Evolutionary conservation across 2,888 invertebrate species (phyloP).

Genomic region (Drosophila dives): DNA sequence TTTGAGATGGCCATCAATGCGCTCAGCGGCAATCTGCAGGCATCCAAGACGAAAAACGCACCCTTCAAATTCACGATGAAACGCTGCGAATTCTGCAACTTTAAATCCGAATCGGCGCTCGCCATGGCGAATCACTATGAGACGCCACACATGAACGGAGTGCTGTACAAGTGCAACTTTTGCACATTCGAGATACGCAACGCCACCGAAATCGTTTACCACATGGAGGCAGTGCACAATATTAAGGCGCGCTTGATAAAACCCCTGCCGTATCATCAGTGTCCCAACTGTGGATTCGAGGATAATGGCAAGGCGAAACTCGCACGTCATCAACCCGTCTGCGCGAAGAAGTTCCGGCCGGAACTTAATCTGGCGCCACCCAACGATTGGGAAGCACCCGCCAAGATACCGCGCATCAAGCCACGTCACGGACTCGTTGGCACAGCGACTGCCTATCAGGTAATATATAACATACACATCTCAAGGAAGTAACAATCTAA

Average conservation of each 20-base stretch:
- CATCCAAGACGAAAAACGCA: constrained; percentile 93
- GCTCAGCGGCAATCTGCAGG: constrained; percentile 93
- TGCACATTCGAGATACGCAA: constrained; percentile 92
- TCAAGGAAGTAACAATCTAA: not conserved
- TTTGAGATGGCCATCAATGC: constrained; percentile 91
- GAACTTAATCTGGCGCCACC: constrained; percentile 94
- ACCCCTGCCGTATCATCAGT: constrained; percentile 95
- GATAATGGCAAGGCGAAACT: constrained; percentile 96
- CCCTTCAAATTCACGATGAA: constrained; percentile 91
- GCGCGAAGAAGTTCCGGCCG: constrained; percentile 95
- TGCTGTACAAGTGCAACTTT: constrained; percentile 93
- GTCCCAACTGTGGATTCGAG: constrained; percentile 96
- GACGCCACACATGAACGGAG: constrained; percentile 95
- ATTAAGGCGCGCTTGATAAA: constrained; percentile 93
- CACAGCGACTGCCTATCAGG: constrained; percentile 85
- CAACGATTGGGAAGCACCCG: constrained; percentile 96
- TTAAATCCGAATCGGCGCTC: constrained; percentile 93
- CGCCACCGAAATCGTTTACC: constrained; percentile 94
- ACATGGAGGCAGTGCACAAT: constrained; percentile 96
- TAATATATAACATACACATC: constrained; percentile 27
- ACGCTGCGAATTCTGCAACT: constrained; percentile 95
- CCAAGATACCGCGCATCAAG: constrained; percentile 91
- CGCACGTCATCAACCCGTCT: constrained; percentile 93
- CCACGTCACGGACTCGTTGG: constrained; percentile 85
- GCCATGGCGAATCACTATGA: constrained; percentile 95